Evolutionary conservation across 1,140 invertebrate species (phyloP).

Genomic region (Colletes gigas): DNA sequence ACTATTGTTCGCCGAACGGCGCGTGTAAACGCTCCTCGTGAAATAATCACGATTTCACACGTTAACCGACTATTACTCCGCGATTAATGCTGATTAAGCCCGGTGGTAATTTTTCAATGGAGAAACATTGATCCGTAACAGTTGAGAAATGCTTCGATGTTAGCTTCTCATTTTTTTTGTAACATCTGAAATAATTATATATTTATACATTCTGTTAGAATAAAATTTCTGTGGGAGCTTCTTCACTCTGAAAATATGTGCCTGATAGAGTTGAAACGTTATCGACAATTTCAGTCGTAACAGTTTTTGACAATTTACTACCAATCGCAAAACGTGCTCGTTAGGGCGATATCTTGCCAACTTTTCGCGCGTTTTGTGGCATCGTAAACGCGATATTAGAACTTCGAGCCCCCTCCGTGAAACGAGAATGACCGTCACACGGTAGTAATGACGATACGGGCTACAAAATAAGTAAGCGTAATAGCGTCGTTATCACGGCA

Average conservation of each 20-base stretch:
- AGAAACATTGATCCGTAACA: neutral
- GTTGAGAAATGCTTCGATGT: too few relatives aligned
- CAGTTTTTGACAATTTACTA: neutral
- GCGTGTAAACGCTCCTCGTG: neutral
- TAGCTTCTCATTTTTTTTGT: too few relatives aligned
- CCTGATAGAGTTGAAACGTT: too few relatives aligned
- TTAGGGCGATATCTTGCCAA: neutral
- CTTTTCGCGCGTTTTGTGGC: neutral
- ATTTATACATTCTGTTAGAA: too few relatives aligned
- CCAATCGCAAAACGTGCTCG: neutral
- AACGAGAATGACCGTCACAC: neutral
- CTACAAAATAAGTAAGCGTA: conserved; percentile 23
- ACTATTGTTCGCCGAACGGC: neutral
- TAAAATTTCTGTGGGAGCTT: too few relatives aligned
- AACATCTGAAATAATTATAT: too few relatives aligned
- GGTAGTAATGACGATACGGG: neutral
- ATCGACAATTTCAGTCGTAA: too few relatives aligned
- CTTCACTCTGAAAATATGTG: too few relatives aligned
- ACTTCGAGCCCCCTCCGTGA: neutral
- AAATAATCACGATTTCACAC: conserved; percentile 1
- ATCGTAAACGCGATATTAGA: conserved; percentile 38
- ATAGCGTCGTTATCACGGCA: conserved; percentile 15
- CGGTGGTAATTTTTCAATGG: neutral
- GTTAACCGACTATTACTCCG: neutral
- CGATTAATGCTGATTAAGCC: neutral